These are phyloP conservation scores for Pollenia labialis DNA, from an alignment of 2,888 invertebrate species.

Conservation along the genomic window DNA sequence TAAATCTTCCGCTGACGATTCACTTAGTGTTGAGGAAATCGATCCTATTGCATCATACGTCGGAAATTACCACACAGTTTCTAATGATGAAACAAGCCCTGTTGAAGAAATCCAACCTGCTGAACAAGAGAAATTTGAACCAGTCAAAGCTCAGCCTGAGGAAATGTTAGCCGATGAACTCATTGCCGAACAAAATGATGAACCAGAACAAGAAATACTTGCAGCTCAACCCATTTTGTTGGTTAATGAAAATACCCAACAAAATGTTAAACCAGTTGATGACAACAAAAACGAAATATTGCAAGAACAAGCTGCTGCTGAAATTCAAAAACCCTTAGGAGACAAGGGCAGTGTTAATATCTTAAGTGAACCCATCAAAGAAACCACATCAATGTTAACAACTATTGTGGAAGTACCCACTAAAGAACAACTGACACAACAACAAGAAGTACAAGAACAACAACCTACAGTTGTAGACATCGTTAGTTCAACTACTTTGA, in stretches of 20 bases:
- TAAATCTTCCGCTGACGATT: neutral
- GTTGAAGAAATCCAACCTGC: slow-evolving; percentile 12
- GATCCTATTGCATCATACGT: neutral
- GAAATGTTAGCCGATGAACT: slow-evolving; percentile 24
- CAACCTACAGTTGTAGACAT: slow-evolving; percentile 39
- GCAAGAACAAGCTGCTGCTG: slow-evolving; percentile 6
- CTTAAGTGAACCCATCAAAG: slow-evolving; percentile 29
- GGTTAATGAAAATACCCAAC: slow-evolving; percentile 40
- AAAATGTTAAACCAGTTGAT: slow-evolving; percentile 10
- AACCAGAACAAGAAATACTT: neutral
- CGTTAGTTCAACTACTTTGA: slow-evolving; percentile 65
- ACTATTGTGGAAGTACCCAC: slow-evolving; percentile 77
- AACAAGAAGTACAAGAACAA: slow-evolving; percentile 29
- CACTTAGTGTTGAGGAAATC: neutral
- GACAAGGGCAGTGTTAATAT: slow-evolving; percentile 41
- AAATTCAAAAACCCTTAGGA: slow-evolving; percentile 35
- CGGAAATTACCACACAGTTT: slow-evolving; percentile 36
- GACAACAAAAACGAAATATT: slow-evolving; percentile 15
- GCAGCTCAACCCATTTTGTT: neutral
- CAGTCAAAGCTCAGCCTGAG: neutral
- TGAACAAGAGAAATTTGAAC: slow-evolving; percentile 16
- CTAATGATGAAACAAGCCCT: slow-evolving; percentile 13
- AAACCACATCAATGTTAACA: slow-evolving; percentile 77
- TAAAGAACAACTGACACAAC: slow-evolving; percentile 37
- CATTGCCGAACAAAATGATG: neutral